Percentiles rank a stretch among this genome's conserved stretches.
These are phyloP conservation scores for Fistularia commersonii DNA, from an alignment of 2,797 vertebrate genomes.

Conservation along the genomic window DNA sequence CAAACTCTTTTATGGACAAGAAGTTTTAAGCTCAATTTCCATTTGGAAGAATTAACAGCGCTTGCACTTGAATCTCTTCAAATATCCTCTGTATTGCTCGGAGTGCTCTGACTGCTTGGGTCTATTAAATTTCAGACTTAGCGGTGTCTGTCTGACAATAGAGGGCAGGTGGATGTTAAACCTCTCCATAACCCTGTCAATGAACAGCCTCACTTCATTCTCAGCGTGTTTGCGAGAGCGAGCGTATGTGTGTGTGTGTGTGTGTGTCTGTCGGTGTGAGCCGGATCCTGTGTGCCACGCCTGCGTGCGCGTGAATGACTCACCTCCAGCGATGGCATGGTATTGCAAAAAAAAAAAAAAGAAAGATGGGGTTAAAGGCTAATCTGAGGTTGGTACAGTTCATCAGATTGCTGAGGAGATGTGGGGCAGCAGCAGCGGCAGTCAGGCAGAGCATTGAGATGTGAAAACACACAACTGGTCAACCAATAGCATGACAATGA, in stretches of 20 bases:
- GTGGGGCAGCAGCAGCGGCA: constrained; percentile 26
- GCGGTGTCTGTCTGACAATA: constrained; percentile 31
- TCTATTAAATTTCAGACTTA: constrained; percentile 44
- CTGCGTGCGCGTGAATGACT: constrained; percentile 46
- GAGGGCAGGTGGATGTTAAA: constrained; percentile 52
- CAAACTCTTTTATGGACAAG: background rate
- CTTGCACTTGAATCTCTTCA: constrained; percentile 11
- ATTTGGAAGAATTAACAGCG: constrained; percentile 11
- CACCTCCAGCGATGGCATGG: constrained; percentile 50
- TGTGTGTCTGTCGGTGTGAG: constrained; percentile 5
- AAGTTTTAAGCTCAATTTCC: background rate
- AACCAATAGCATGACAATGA: constrained; percentile 20
- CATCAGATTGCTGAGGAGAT: constrained; percentile 62
- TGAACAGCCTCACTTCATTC: constrained; percentile 28
- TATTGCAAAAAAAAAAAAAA: constrained; percentile 50
- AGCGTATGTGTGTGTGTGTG: background rate
- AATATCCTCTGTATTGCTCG: constrained; percentile 16
- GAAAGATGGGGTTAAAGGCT: constrained; percentile 61
- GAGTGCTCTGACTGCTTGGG: constrained; percentile 16
- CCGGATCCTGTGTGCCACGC: constrained; percentile 34
- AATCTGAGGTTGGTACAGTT: constrained; percentile 65
- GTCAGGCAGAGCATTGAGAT: constrained; percentile 29
- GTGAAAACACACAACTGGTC: constrained; percentile 7
- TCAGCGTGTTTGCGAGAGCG: background rate
- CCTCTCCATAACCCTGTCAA: constrained; percentile 61